Conservation (phyloP, 2,797 vertebrate species). For the Limnodromus scolopaceus region DNA sequence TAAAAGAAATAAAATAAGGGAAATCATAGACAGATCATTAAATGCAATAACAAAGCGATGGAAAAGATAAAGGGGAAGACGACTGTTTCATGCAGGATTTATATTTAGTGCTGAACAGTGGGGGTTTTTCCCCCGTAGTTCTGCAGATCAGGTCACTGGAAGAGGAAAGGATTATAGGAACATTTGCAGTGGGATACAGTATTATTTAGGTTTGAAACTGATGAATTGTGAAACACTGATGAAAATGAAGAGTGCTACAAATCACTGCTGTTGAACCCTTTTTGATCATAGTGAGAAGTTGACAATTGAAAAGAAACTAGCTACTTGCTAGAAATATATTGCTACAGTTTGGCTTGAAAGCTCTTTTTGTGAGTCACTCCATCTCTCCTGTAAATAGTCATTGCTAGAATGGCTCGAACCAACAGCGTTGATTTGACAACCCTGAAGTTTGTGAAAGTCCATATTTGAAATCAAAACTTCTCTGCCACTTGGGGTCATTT, state of each 20-base stretch:
- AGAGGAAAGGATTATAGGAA: conserved; percentile 48
- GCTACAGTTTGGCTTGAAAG: conserved; percentile 39
- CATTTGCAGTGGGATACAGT: conserved; percentile 37
- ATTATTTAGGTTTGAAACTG: conserved; percentile 33
- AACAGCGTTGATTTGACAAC: not conserved
- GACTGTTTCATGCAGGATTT: conserved; percentile 63
- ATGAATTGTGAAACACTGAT: conserved; percentile 38
- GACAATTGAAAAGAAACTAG: conserved; percentile 58
- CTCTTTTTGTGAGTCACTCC: conserved; percentile 10
- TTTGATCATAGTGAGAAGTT: conserved; percentile 45
- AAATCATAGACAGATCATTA: conserved; percentile 72
- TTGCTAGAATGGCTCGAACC: not conserved
- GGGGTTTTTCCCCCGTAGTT: not conserved
- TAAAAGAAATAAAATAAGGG: conserved; percentile 40
- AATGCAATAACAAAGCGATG: conserved; percentile 68
- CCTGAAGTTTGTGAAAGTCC: not conserved
- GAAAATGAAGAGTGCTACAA: conserved; percentile 59
- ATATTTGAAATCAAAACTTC: not conserved
- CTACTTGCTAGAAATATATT: conserved; percentile 55
- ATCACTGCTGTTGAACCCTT: conserved; percentile 53
- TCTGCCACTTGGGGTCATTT: accelerated
- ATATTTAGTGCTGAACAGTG: conserved; percentile 65
- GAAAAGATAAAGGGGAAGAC: conserved; percentile 68
- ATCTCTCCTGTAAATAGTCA: conserved; percentile 6
- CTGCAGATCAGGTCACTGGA: conserved; percentile 45